Percentiles rank a stretch among this genome's conserved stretches.
These are phyloP conservation scores for Vulpes ferrilata DNA, from an alignment of 2,113 vertebrate species.

Conservation along the genomic window DNA sequence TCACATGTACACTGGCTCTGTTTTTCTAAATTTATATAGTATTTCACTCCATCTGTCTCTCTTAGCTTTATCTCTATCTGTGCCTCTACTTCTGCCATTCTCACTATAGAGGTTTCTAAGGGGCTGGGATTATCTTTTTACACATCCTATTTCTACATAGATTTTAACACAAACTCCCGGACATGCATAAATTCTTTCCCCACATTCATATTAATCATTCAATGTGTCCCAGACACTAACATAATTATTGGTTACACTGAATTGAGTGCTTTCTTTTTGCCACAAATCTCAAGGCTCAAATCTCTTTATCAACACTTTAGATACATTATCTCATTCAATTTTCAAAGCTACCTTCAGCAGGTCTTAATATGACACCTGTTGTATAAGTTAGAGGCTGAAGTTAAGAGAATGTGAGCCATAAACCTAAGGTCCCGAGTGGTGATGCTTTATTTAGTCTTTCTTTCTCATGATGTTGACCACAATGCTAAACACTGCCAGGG, in stretches of 20 bases:
- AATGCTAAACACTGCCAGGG: not conserved
- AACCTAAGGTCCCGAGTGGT: not conserved
- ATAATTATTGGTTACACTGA: not conserved
- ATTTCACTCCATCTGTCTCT: not conserved
- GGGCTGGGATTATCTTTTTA: not conserved
- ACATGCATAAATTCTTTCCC: not conserved
- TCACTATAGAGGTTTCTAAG: not conserved
- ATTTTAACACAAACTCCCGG: not conserved
- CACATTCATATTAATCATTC: not conserved
- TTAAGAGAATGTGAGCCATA: not conserved
- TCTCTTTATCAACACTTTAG: not conserved
- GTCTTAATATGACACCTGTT: not conserved
- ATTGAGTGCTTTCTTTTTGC: not conserved
- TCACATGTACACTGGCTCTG: not conserved
- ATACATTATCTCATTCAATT: not conserved
- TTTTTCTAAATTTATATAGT: not conserved
- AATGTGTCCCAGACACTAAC: not conserved
- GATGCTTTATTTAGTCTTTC: not conserved
- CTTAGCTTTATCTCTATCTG: not conserved
- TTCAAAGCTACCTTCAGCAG: not conserved
- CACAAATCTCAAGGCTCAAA: not conserved
- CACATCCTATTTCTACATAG: not conserved
- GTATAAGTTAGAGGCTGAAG: not conserved
- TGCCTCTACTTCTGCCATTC: not conserved
- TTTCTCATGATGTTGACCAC: not conserved